phyloP scores from a whole-genome alignment of 2,888 invertebrate species.

The Itoplectis maculator region DNA sequence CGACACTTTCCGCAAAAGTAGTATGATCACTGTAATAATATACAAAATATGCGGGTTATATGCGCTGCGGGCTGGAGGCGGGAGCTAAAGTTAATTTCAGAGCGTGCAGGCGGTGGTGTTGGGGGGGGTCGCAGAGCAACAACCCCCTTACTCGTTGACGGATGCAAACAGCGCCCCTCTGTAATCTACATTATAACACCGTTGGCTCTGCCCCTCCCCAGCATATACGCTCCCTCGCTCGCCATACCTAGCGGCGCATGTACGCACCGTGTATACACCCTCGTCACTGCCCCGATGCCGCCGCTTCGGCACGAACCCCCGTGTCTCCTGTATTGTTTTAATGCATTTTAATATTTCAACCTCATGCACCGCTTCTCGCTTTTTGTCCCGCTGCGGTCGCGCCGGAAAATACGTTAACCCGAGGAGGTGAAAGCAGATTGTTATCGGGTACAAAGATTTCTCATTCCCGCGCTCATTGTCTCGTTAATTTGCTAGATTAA shows the following conservation, averaged over 20 bases:
- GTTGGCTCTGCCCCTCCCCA: constrained; percentile 21
- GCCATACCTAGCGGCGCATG: constrained; percentile 12
- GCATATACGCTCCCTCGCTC: constrained; percentile 11
- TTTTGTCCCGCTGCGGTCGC: background rate
- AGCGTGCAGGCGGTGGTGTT: constrained; percentile 59
- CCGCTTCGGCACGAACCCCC: constrained; percentile 54
- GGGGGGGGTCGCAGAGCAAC: constrained; percentile 35
- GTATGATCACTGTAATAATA: constrained; percentile 59
- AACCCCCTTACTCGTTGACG: constrained; percentile 64
- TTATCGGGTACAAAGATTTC: background rate
- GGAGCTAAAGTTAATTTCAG: constrained; percentile 66
- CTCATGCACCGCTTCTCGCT: constrained; percentile 41
- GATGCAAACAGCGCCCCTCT: constrained; percentile 67
- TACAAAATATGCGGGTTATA: constrained; percentile 65
- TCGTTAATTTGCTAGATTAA: background rate
- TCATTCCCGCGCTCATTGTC: background rate
- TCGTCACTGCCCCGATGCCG: constrained; percentile 51
- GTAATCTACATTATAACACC: constrained; percentile 66
- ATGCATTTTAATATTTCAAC: constrained; percentile 62
- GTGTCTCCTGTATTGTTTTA: constrained; percentile 47
- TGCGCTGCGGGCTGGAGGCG: constrained; percentile 52
- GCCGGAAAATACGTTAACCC: constrained; percentile 5
- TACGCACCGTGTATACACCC: constrained; percentile 27
- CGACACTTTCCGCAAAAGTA: constrained; percentile 45
- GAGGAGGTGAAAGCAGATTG: background rate